Percentiles rank a stretch among this genome's conserved stretches.
Conservation (phyloP, 2,797 vertebrate species). For the Tapera naevia region DNA sequence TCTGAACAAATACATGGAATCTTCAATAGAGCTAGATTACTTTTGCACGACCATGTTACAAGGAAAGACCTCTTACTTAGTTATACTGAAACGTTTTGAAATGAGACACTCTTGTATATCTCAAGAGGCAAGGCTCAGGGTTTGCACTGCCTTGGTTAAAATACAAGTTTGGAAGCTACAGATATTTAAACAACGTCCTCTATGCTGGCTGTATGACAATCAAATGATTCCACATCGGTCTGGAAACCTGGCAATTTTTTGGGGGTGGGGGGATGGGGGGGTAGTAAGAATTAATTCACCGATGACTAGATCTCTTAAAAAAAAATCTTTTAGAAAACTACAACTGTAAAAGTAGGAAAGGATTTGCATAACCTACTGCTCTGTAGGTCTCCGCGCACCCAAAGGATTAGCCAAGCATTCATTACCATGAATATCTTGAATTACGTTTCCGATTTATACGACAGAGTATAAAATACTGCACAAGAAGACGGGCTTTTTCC, state of each 20-base stretch:
- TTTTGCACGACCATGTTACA: constrained; percentile 16
- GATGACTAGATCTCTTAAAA: constrained; percentile 24
- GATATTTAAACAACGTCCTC: neutral
- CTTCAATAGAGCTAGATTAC: neutral
- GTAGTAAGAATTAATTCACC: too few species aligned
- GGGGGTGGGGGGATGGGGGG: neutral
- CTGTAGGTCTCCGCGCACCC: constrained; percentile 62
- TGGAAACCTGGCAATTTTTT: constrained; percentile 46
- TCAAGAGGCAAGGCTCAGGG: neutral
- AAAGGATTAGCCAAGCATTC: constrained; percentile 72
- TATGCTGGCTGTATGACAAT: neutral
- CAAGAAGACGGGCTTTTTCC: constrained; percentile 34
- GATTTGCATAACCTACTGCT: constrained; percentile 74
- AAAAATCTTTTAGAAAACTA: constrained; percentile 61
- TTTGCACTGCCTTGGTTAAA: neutral
- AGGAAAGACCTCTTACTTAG: neutral
- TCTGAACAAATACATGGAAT: constrained; percentile 33
- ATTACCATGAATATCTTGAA: constrained; percentile 67
- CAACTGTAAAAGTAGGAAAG: constrained; percentile 69
- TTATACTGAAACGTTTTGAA: constrained; percentile 8
- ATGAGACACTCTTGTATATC: neutral
- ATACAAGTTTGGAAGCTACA: constrained; percentile 7
- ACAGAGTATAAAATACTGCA: constrained; percentile 65
- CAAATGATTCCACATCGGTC: constrained; percentile 41
- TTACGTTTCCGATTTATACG: constrained; percentile 71